Evolutionary conservation across 2,888 invertebrate species (phyloP).

Genomic region (Cordylochernes scorpioides): DNA sequence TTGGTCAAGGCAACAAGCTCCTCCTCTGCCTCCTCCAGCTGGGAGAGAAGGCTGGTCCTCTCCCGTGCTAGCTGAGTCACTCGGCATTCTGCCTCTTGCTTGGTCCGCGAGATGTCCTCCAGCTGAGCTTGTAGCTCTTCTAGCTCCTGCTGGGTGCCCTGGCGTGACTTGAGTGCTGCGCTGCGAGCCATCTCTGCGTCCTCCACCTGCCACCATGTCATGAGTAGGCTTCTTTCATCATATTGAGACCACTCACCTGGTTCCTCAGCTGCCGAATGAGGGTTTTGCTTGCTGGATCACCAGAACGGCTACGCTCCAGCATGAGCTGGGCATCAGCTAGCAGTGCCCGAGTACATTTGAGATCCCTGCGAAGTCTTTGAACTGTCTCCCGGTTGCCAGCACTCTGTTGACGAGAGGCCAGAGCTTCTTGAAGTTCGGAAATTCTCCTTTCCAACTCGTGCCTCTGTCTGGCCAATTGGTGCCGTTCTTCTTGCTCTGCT

Average conservation of each 20-base stretch:
- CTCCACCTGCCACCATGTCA: conserved; percentile 34
- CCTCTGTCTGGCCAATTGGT: conserved; percentile 53
- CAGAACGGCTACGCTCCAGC: conserved; percentile 59
- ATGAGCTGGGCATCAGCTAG: conserved; percentile 73
- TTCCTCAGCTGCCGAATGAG: conserved; percentile 47
- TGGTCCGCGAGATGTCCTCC: conserved; percentile 45
- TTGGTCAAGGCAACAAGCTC: conserved; percentile 69
- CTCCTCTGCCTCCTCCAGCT: conserved; percentile 76
- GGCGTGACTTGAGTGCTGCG: conserved; percentile 56
- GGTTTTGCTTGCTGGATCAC: conserved; percentile 51
- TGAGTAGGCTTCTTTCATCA: background rate
- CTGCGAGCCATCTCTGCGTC: conserved; percentile 63
- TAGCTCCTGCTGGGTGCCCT: conserved; percentile 59
- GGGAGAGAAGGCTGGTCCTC: conserved; percentile 48
- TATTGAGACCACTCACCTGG: conserved; percentile 26
- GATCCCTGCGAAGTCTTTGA: conserved; percentile 39
- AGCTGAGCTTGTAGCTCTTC: conserved; percentile 50
- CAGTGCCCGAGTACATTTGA: conserved; percentile 64
- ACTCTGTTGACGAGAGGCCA: conserved; percentile 36
- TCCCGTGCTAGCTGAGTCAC: conserved; percentile 43
- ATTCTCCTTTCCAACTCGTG: conserved; percentile 68
- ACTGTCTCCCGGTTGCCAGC: conserved; percentile 15
- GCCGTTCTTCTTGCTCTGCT: conserved; percentile 73
- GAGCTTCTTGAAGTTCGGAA: conserved; percentile 41
- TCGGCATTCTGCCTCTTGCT: conserved; percentile 48